Evolutionary conservation across 1,140 invertebrate genomes (phyloP).

Genomic region (Rhopalosiphum padi): DNA sequence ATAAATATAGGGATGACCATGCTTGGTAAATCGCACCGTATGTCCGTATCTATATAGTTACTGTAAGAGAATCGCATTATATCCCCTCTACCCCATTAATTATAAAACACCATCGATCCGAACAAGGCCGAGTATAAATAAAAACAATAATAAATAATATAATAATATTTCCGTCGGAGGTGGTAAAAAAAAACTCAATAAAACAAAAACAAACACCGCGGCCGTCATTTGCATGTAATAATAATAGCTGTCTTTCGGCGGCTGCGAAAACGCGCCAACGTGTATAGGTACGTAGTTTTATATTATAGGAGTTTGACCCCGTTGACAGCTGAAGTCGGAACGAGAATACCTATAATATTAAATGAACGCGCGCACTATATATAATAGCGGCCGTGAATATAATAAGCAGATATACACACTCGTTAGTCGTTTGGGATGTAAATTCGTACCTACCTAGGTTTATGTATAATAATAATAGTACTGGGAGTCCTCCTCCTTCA

Average conservation of each 20-base stretch:
- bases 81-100: neutral
- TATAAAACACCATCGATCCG: neutral
- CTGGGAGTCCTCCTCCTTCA: neutral
- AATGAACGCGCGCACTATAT: neutral
- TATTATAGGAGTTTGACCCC: slow-evolving; percentile 53
- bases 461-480: neutral
- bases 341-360: neutral
- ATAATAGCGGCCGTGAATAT: neutral
- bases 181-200: neutral
- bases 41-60: too few relatives aligned
- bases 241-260: neutral
- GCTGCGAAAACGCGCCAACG: neutral
- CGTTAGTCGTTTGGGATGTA: neutral
- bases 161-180: neutral
- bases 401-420: neutral
- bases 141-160: neutral
- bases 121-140: neutral
- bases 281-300: neutral
- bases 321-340: slow-evolving; percentile 27
- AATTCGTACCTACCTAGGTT: neutral
- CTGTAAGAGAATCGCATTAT: too few relatives aligned
- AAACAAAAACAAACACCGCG: neutral
- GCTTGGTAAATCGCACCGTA: too few relatives aligned
- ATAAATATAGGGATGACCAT: too few relatives aligned
- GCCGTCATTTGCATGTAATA: neutral